Evolutionary conservation across 2,888 invertebrate species (phyloP), one percentile per base, ranked within the genome.

Genomic region (Pheosia tremula): DNA sequence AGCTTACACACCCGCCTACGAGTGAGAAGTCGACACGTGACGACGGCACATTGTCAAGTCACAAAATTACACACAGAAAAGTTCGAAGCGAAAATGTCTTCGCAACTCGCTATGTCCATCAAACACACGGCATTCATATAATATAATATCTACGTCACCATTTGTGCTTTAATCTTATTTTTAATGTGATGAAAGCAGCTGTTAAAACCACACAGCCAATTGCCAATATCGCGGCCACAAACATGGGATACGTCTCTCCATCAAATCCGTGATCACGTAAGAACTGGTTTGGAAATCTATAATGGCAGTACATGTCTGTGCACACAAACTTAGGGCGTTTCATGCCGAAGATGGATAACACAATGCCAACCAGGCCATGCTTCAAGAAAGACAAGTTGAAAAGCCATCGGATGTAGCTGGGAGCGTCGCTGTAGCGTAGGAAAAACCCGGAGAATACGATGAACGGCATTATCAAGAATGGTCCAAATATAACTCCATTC

Each of bases 371-470:
- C 59, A 98, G 95, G 1, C 97, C 97, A 78, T 98, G 98, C 77
- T 98, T 98, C 47, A 98, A 93, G 86, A 98, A 98, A 0, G 98
- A 98, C 45, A 96, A 88, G 82, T 98, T 97, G 78, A 98, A 98
- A 43, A 98, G 77, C 98, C 98, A 98, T 56, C 95, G 95, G 69
- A 98, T 91, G 78, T 95, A 95, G 0, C 89, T 87, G 8, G 98
- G 98, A 3, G 98, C 97, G 76, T 98, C 97, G 75, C 95, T 95
- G 75, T 97, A 95, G 78, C 96, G 97, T 1, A 99, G 96, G 85
- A 99, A 98, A 90, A 98, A 98, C 6, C 99, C 99, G 61, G 98
- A 98, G 91, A 99, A 98, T 74, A 98, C 94, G 38, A 97, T 95
- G 82, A 98, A 98, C 0, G 99, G 98, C 85, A 97, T 95, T 68